phyloP scores from a whole-genome alignment of 30 jellyfish, hydroid and myxozoan genomes.

The Pelagia noctiluca region DNA sequence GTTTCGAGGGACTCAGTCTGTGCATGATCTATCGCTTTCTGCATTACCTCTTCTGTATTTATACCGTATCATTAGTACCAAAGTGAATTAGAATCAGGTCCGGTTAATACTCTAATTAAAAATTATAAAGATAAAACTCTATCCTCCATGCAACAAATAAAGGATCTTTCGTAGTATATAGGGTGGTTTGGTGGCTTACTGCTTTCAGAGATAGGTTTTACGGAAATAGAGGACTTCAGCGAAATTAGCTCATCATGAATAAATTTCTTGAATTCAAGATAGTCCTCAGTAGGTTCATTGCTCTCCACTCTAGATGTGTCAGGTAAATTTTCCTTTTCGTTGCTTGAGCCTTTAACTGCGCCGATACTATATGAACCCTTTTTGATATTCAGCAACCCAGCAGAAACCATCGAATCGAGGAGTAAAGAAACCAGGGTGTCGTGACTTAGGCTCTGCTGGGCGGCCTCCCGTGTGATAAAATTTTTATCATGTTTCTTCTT shows the following conservation, averaged over 20 bases:
- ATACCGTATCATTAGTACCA: conserved; percentile 13
- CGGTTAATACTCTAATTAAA: too few species aligned
- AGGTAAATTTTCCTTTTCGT: neutral
- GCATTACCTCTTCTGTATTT: conserved; percentile 24
- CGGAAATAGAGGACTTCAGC: conserved; percentile 26
- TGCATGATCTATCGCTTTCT: conserved; percentile 22
- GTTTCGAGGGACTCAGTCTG: neutral
- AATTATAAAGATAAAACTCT: conserved; percentile 15
- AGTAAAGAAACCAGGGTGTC: neutral
- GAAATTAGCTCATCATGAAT: conserved; percentile 39
- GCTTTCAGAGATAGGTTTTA: conserved; percentile 11
- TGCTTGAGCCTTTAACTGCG: neutral
- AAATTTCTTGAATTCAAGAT: conserved; percentile 34
- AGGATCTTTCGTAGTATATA: conserved; percentile 1
- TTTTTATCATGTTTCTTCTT: conserved; percentile 43
- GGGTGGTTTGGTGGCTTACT: conserved; percentile 37
- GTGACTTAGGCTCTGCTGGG: conserved; percentile 8
- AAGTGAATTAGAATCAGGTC: conserved; percentile 4
- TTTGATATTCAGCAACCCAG: conserved; percentile 1
- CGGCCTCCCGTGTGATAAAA: conserved; percentile 5
- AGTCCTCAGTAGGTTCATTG: conserved; percentile 34
- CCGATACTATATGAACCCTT: neutral
- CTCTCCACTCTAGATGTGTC: conserved; percentile 30
- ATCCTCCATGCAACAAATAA: conserved; percentile 17
- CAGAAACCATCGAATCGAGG: conserved; percentile 8